phyloP scores from a whole-genome alignment of 2,113 vertebrate genomes.

The Chascanopsetta lugubris region DNA sequence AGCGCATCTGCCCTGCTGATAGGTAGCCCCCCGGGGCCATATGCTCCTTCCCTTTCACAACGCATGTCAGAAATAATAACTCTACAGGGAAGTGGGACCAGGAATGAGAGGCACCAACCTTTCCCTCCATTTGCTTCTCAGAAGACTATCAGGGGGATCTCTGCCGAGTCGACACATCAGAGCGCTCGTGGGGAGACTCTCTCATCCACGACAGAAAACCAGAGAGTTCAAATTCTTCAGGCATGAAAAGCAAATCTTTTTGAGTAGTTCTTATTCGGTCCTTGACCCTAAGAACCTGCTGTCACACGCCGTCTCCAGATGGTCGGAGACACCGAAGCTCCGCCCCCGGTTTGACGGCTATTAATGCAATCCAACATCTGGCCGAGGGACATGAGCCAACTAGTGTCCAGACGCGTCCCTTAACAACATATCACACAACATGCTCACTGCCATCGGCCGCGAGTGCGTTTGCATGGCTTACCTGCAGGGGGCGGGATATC shows the following conservation, averaged over 20 bases:
- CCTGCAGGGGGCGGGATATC: conserved; percentile 56
- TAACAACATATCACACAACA: neutral
- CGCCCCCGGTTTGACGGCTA: conserved; percentile 10
- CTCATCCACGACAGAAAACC: neutral
- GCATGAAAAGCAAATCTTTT: conserved; percentile 21
- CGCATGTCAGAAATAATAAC: conserved; percentile 39
- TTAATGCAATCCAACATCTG: conserved; percentile 46
- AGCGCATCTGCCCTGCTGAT: conserved; percentile 38
- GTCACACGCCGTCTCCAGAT: conserved; percentile 28
- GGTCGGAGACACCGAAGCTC: conserved; percentile 21
- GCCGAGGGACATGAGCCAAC: neutral
- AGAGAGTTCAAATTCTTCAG: conserved; percentile 10
- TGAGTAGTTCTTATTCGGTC: conserved; percentile 12
- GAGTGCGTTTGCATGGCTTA: conserved; percentile 52
- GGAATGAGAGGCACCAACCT: neutral
- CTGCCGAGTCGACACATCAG: conserved; percentile 21
- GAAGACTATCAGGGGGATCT: conserved; percentile 24
- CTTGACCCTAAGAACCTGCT: conserved; percentile 10
- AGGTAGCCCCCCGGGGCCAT: conserved; percentile 37
- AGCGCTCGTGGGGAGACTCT: conserved; percentile 10
- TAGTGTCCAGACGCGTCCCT: neutral
- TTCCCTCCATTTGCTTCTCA: conserved; percentile 2
- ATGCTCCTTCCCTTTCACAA: conserved; percentile 19
- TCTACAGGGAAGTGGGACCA: conserved; percentile 15
- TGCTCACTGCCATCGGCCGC: neutral